These are phyloP conservation scores for Murina feae DNA, from an alignment of 2,113 vertebrate species.

Conservation along the genomic window DNA sequence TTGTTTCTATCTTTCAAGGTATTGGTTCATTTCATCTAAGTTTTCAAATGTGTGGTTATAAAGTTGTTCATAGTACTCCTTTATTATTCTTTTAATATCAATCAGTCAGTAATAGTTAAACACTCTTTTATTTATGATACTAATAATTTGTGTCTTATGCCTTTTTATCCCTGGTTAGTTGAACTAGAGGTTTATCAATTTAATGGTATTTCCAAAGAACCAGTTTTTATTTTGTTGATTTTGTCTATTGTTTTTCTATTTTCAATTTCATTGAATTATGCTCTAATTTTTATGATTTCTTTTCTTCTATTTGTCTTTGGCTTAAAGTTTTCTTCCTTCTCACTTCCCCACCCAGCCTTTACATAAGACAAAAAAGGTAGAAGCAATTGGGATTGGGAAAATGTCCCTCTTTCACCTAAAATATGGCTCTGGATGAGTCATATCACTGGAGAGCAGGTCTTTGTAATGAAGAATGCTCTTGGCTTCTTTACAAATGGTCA, in stretches of 20 bases:
- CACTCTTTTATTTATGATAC: background rate
- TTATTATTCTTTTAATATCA: background rate
- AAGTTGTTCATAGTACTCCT: background rate
- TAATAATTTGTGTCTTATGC: background rate
- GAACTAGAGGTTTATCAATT: background rate
- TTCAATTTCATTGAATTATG: background rate
- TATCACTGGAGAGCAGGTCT: background rate
- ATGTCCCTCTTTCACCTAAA: background rate
- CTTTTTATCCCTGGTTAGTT: background rate
- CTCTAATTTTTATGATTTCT: background rate
- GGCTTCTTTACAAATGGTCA: background rate
- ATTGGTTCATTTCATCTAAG: background rate
- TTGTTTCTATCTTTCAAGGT: background rate
- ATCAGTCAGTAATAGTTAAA: background rate
- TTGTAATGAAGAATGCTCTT: background rate
- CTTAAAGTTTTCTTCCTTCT: background rate
- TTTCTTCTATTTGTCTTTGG: background rate
- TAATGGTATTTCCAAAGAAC: background rate
- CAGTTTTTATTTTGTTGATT: background rate
- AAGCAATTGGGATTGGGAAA: background rate
- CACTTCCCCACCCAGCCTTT: background rate
- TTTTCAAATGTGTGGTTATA: background rate
- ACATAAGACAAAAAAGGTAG: background rate
- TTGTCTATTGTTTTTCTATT: background rate
- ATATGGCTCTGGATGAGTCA: background rate